Base-by-base conservation (phyloP, 2,888 invertebrate genomes). In the Zygothrica quintamaculata region DNA sequence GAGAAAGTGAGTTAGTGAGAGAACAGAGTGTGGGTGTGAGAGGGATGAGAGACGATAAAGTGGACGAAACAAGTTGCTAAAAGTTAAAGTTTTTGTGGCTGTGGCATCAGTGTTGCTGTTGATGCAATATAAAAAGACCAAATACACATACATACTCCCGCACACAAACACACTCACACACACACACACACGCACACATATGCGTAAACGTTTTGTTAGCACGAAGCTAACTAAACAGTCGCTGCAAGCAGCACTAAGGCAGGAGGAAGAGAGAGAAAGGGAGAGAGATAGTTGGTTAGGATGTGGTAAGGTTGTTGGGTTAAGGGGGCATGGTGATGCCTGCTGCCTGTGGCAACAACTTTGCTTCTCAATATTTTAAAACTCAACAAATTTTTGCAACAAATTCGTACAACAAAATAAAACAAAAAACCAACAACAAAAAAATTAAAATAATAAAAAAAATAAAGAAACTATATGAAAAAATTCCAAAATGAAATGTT, bases 51-150 rank as follows among this genome's bases (percentile, higher is more conserved):
- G 7, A 34, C 52, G 44, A 47, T 40, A 42, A 57, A 70, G 56
- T 61, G 70, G 65, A 61, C 72, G 77, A 58, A 72, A 77, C 77
- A 84, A 84, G 78, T 77, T 84, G 65, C 66, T 53, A 51, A 77
- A 78, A 78, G 77, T 81, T 75, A 62, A 82, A 82, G 79, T 82
- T 80, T 81, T 76, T 75, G 76, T 58, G 79, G 85, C 77, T 84
- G 56, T 31, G 60, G 55, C 65, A 55, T 31, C 50, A 37, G 25
- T 48, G 31, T 34, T 52, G 50, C 50, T 65, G 57, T 61, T 74
- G 70, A 51, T 73, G 73, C 77, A 65, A 55, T 70, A 75, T 73
- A 70, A 69, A 78, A 69, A 64, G 48, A 29, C 7, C 29, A 5
- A 7, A 29, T 29, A n/a, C 29, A 29, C 29, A 29, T 8, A 26